Percentiles rank a stretch among this genome's conserved stretches.
Evolutionary conservation across 2,888 invertebrate genomes (phyloP).

Genomic region (Sesia bembeciformis): DNA sequence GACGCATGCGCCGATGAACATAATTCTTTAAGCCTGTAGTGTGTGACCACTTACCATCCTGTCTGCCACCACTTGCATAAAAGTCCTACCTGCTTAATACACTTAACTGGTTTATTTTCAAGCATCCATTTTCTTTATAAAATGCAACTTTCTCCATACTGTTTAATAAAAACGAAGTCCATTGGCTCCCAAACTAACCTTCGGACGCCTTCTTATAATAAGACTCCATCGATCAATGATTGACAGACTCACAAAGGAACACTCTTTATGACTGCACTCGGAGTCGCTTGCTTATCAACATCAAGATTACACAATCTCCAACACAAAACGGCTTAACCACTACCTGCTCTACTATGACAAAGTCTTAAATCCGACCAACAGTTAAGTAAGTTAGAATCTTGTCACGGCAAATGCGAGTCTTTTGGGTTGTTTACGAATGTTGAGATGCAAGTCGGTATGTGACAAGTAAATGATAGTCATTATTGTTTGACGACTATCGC

Average conservation of each 20-base stretch:
- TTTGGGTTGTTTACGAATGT: background rate
- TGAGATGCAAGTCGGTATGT: constrained; percentile 16
- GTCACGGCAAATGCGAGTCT: constrained; percentile 2
- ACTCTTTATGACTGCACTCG: constrained; percentile 14
- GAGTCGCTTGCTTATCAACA: constrained; percentile 3
- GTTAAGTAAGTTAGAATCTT: constrained; percentile 10
- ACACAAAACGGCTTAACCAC: constrained; percentile 9
- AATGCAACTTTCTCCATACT: too few species aligned
- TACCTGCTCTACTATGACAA: constrained; percentile 12
- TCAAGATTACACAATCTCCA: constrained; percentile 6
- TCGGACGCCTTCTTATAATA: background rate
- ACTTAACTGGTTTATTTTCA: too few species aligned
- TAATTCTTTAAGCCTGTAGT: too few species aligned
- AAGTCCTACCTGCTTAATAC: too few species aligned
- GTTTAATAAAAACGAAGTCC: too few species aligned
- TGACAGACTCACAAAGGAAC: constrained; percentile 10
- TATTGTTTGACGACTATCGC: constrained; percentile 35
- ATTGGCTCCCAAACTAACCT: too few species aligned
- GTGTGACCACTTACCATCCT: too few species aligned
- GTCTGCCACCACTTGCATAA: too few species aligned
- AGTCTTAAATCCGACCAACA: constrained; percentile 10
- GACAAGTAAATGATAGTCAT: constrained; percentile 45
- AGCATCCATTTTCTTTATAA: too few species aligned
- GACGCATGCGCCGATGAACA: too few species aligned
- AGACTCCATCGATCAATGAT: constrained; percentile 9